These are phyloP conservation scores for Onychomys leucogaster DNA, from an alignment of 2,797 vertebrate species.

Conservation along the genomic window DNA sequence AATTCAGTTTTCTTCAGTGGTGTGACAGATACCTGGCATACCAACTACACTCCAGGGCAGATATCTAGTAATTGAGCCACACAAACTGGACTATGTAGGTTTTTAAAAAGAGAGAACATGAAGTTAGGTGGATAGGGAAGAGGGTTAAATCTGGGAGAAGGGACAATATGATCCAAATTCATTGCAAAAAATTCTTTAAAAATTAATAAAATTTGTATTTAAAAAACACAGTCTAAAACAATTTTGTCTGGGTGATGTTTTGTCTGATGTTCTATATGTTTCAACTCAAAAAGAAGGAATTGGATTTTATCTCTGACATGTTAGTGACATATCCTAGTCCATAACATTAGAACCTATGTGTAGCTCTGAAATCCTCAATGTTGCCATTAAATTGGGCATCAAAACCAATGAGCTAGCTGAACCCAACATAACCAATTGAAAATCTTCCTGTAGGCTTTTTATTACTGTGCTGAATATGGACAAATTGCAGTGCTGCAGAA, in stretches of 20 bases:
- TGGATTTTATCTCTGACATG: not conserved
- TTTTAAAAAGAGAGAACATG: not conserved
- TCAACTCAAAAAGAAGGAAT: not conserved
- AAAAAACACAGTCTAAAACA: not conserved
- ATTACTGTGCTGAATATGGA: not conserved
- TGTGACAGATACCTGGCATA: not conserved
- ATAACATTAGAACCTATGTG: not conserved
- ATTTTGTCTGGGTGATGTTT: not conserved
- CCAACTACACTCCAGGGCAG: too few relatives aligned
- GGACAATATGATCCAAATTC: not conserved
- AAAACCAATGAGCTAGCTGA: not conserved
- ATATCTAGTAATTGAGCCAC: too few relatives aligned
- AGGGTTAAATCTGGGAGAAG: not conserved
- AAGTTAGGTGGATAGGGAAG: not conserved
- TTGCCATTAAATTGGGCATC: not conserved
- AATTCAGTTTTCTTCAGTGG: not conserved
- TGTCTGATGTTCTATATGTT: not conserved
- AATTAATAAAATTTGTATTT: not conserved
- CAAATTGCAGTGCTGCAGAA: not conserved
- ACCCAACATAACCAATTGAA: not conserved
- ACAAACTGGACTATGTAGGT: not conserved
- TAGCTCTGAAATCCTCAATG: not conserved
- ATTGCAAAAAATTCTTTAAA: not conserved
- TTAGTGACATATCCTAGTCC: not conserved
- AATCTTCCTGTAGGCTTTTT: not conserved